Conservation (phyloP, 2,888 invertebrate genomes). For the Gortyna flavago region DNA sequence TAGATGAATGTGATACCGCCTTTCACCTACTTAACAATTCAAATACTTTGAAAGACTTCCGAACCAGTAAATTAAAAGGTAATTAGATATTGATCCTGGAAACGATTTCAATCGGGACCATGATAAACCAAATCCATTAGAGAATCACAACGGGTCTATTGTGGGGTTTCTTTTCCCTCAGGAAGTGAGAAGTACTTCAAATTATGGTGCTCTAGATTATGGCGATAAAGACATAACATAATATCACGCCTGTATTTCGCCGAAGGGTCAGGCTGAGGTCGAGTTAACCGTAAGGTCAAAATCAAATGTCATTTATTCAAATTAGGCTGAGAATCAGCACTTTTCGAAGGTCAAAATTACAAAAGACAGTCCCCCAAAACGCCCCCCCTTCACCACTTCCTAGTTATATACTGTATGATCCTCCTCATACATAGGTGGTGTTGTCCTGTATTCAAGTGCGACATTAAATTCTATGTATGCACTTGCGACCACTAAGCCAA, state of each 20-base stretch:
- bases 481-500: not conserved
- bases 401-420: too few species aligned
- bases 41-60: constrained; percentile 51
- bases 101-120: constrained; percentile 12
- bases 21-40: constrained; percentile 40
- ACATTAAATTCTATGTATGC: too few species aligned
- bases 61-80: constrained; percentile 43
- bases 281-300: too few species aligned
- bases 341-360: too few species aligned
- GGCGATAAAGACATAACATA: not conserved
- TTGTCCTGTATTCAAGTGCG: too few species aligned
- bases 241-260: not conserved
- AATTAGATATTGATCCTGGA: constrained; percentile 51
- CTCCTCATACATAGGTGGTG: too few species aligned
- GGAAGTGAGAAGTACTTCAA: constrained; percentile 8
- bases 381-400: too few species aligned
- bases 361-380: too few species aligned
- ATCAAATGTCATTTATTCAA: too few species aligned
- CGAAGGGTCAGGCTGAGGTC: not conserved
- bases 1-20: constrained; percentile 12
- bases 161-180: not conserved
- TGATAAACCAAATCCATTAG: constrained; percentile 37
- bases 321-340: too few species aligned
- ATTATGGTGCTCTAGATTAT: constrained; percentile 4
- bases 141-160: constrained; percentile 29